phyloP scores from a whole-genome alignment of 2,113 vertebrate genomes.

The Chaetodon trifascialis region DNA sequence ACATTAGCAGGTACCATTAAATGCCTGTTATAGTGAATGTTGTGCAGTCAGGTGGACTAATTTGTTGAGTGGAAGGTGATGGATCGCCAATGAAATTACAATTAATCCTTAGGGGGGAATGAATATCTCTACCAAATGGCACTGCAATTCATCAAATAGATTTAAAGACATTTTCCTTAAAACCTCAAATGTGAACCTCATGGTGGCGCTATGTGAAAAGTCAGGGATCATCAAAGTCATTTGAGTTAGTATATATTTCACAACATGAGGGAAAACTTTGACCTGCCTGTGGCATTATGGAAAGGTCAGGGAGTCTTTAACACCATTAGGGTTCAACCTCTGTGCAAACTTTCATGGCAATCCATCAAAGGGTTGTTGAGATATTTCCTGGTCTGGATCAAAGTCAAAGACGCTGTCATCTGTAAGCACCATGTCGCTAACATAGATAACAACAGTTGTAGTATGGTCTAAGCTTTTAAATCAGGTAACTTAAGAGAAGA shows the following conservation, averaged over 20 bases:
- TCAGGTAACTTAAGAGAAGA: not conserved
- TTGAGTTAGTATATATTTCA: not conserved
- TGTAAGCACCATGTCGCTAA: not conserved
- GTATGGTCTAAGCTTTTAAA: not conserved
- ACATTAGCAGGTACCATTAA: not conserved
- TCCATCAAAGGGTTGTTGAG: not conserved
- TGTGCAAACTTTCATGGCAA: not conserved
- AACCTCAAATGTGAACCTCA: too few species aligned
- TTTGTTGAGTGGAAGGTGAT: not conserved
- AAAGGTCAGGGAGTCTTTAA: not conserved
- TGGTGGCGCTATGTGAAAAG: not conserved
- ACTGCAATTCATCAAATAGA: too few species aligned
- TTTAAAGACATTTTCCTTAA: too few species aligned
- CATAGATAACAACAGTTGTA: not conserved
- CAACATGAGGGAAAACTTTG: not conserved
- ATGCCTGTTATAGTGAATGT: not conserved
- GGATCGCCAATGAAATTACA: not conserved
- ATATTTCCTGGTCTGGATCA: not conserved
- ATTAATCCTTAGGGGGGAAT: too few species aligned
- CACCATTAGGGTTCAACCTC: not conserved
- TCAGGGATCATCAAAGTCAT: not conserved
- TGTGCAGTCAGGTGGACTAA: not conserved
- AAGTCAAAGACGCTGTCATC: not conserved
- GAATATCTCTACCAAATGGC: too few species aligned
- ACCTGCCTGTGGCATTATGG: not conserved